These are phyloP conservation scores for Thereva unica DNA, from an alignment of 2,888 invertebrate genomes.

Conservation along the genomic window DNA sequence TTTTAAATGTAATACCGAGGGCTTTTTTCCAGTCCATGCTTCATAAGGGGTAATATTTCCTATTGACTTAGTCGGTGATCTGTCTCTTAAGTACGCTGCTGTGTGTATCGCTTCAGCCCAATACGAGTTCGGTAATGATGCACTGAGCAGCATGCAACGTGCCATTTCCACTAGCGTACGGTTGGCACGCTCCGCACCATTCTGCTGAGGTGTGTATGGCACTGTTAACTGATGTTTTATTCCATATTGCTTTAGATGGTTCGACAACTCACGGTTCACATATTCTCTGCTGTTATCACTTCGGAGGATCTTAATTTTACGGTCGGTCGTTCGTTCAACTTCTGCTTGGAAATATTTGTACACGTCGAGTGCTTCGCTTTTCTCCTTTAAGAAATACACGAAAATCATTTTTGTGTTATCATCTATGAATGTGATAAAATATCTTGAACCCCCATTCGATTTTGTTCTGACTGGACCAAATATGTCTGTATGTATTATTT, in stretches of 20 bases:
- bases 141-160: conserved; percentile 45
- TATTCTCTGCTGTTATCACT: conserved; percentile 41
- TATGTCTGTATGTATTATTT: conserved; percentile 35
- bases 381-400: conserved; percentile 41
- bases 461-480: conserved; percentile 35
- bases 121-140: conserved; percentile 43
- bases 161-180: conserved; percentile 45
- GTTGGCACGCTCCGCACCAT: conserved; percentile 42
- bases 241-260: conserved; percentile 27
- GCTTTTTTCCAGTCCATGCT: conserved; percentile 41
- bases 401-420: conserved; percentile 9
- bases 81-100: conserved; percentile 41
- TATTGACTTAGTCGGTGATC: conserved; percentile 40
- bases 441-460: too few species aligned
- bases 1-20: conserved; percentile 40
- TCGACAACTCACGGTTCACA: conserved; percentile 20
- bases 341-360: conserved; percentile 40
- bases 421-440: too few species aligned
- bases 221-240: conserved; percentile 32
- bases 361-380: conserved; percentile 38
- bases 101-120: conserved; percentile 44
- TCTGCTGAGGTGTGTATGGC: conserved; percentile 41
- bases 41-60: conserved; percentile 45
- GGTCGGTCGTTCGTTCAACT: conserved; percentile 31
- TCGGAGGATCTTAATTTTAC: conserved; percentile 38